Conservation (phyloP, 1,140 invertebrate genomes). For the Drosophila nigrodunni region DNA sequence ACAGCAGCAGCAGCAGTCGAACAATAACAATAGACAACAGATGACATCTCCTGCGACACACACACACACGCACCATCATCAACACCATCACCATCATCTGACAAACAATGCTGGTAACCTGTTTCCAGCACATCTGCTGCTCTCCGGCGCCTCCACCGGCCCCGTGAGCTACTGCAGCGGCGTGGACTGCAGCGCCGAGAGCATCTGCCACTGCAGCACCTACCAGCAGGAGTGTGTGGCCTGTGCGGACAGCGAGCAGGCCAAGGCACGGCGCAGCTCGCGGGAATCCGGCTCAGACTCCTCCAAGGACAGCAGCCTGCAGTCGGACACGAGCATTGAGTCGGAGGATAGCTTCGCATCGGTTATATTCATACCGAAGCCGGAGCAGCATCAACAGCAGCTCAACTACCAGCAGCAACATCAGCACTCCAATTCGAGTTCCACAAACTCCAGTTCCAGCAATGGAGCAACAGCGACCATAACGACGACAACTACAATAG, state of each 20-base stretch:
- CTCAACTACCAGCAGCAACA: constrained; percentile 77
- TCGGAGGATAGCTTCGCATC: constrained; percentile 96
- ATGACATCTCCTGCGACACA: constrained; percentile 34
- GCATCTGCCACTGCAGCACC: constrained; percentile 73
- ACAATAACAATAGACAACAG: constrained; percentile 31
- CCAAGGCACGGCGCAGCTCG: constrained; percentile 86
- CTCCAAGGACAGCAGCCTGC: constrained; percentile 95
- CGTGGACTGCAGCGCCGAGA: constrained; percentile 63
- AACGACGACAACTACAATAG: constrained; percentile 9
- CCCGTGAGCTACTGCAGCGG: constrained; percentile 77
- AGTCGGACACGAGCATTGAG: constrained; percentile 96
- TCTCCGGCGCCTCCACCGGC: constrained; percentile 17
- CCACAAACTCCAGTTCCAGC: constrained; percentile 84
- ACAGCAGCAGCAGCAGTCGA: constrained; percentile 15
- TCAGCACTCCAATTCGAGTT: constrained; percentile 85
- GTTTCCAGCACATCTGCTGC: constrained; percentile 19
- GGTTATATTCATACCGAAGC: constrained; percentile 94
- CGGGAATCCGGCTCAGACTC: constrained; percentile 95
- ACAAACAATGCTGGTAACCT: constrained; percentile 20
- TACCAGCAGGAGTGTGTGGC: constrained; percentile 75
- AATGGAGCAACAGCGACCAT: constrained; percentile 47
- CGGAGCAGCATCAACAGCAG: constrained; percentile 84
- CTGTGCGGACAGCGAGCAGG: constrained; percentile 58
- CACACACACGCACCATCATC: constrained; percentile 62
- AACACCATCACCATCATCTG: constrained; percentile 62